Evolutionary conservation across 2,888 invertebrate genomes (phyloP), one percentile per base, ranked within the genome.

Genomic region (Erebia epiphron): DNA sequence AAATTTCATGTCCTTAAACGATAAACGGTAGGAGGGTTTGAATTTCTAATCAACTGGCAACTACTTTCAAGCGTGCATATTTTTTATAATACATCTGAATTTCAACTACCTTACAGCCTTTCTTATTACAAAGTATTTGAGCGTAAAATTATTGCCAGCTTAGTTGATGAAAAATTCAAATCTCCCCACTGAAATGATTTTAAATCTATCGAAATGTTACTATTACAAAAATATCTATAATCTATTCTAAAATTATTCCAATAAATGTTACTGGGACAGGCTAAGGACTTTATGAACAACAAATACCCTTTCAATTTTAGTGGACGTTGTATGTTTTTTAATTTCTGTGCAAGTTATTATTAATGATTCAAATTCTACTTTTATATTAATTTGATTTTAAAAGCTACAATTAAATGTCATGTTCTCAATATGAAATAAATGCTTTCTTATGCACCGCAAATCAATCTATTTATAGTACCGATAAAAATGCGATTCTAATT

Each of bases 171-270:
- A 77, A 80, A 78, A 76, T 78, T 73, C 82, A 80, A 83, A 84
- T 83, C 77, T 77, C 78, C 79, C 79, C 83, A 76, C 76, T 75
- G 79, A 75, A 77, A 85, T 81, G 77, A 82, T 82, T 85, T 87
- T 86, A 84, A 83, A 87, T 81, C 86, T 91, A 90, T 86, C 83
- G 87, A 90, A 87, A 88, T 87, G 85, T 88, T 86, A 89, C 88
- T 90, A 90, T 92, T 92, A 92, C 83, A 92, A 93, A 93, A 92
- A 92, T 92, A 92, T 91, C 88, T 92, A 90, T 92, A 74, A 81
- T 86, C 91, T 92, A 92, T 88, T 84, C 90, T 92, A 91, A 62
- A 89, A 88, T 88, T 87, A 90, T 86, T 85, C 80, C 83, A 89
- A 87, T 85, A 86, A 87, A 82, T 83, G 86, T 89, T 91, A 88